These are phyloP conservation scores for Clarias pachynema DNA, from an alignment of 2,797 vertebrate species.

Conservation along the genomic window DNA sequence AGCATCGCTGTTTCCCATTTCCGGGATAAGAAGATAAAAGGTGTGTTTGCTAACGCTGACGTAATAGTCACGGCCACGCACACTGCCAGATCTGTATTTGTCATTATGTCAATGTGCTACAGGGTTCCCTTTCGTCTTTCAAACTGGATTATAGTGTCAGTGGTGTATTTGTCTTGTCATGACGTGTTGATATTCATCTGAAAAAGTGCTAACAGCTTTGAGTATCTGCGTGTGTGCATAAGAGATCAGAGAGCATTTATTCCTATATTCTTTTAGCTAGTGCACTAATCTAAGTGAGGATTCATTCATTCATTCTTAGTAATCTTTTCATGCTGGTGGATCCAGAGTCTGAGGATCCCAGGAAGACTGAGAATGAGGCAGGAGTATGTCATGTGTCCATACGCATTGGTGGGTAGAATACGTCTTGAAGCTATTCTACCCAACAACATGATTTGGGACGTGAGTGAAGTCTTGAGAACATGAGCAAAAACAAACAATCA, in stretches of 20 bases:
- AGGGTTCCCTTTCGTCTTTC: not conserved
- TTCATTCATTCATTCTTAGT: not conserved
- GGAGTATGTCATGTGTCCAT: not conserved
- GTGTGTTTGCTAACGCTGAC: slow-evolving; percentile 32
- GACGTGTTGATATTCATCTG: not conserved
- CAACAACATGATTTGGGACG: not conserved
- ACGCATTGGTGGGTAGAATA: too few species aligned
- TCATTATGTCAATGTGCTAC: slow-evolving; percentile 4
- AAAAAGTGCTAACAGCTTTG: slow-evolving; percentile 18
- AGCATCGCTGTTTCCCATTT: slow-evolving; percentile 49
- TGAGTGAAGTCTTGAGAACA: not conserved
- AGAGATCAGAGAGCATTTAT: not conserved
- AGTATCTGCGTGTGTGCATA: not conserved
- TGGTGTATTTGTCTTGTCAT: slow-evolving; percentile 22
- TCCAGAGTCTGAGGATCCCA: not conserved
- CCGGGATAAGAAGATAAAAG: slow-evolving; percentile 50
- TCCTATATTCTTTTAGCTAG: not conserved
- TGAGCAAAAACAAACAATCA: too few species aligned
- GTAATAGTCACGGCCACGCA: slow-evolving; percentile 1
- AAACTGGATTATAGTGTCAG: slow-evolving; percentile 17
- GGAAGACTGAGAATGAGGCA: not conserved
- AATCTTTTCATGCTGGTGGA: not conserved
- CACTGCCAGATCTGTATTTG: slow-evolving; percentile 41
- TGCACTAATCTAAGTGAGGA: too few species aligned
- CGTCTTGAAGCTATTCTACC: not conserved